These are phyloP conservation scores for Cephalopachus bancanus DNA, from an alignment of 2,797 vertebrate genomes.

Conservation along the genomic window DNA sequence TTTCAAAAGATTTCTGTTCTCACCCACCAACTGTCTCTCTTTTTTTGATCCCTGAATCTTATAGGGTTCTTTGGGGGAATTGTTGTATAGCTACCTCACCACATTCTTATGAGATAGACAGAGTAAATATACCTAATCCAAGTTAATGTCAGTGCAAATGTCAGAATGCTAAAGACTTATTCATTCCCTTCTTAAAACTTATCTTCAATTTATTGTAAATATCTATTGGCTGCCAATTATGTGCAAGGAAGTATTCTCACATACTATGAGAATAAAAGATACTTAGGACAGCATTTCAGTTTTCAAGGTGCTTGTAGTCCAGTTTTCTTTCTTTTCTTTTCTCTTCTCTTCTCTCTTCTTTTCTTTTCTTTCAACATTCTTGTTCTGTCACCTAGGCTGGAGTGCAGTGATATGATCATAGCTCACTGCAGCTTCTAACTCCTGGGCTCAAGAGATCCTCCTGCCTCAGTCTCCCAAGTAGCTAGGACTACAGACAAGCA, in stretches of 20 bases:
- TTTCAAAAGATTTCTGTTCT: not conserved
- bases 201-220: not conserved
- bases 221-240: not conserved
- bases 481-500: too few relatives aligned
- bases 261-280: not conserved
- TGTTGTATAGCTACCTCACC: not conserved
- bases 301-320: not conserved
- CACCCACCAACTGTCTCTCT: not conserved
- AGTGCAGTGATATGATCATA: too few relatives aligned
- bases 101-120: slow-evolving; percentile 39
- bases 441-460: too few relatives aligned
- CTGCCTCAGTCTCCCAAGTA: too few relatives aligned
- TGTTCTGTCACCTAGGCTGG: too few relatives aligned
- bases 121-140: not conserved
- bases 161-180: slow-evolving; percentile 1
- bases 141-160: not conserved
- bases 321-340: too few relatives aligned
- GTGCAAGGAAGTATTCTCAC: not conserved
- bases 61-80: not conserved
- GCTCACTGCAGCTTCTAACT: too few relatives aligned
- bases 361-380: too few relatives aligned
- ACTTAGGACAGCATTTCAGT: not conserved
- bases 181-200: slow-evolving; percentile 19
- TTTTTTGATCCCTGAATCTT: not conserved
- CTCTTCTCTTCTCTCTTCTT: too few relatives aligned